A percentile compares a stretch with the other conserved stretches of the same genome.
Evolutionary conservation across 1,140 invertebrate genomes (phyloP).

Genomic region (Zaprionus kolodkinae): DNA sequence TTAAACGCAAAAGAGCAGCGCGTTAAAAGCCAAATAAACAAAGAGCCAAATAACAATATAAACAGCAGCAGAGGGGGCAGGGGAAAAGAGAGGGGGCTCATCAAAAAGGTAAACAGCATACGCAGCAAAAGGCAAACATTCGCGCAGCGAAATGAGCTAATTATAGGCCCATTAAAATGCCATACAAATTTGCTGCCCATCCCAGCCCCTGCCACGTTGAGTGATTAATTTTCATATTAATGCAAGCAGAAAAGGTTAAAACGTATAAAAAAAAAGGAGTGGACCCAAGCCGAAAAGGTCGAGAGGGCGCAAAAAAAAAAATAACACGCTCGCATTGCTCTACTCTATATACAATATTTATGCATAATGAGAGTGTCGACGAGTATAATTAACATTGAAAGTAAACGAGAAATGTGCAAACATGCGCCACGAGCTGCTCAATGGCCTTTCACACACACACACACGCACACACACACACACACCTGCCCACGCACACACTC

Average conservation of each 20-base stretch:
- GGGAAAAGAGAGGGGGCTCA: conserved; percentile 6
- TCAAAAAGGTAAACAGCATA: conserved; percentile 41
- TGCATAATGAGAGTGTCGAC: conserved; percentile 54
- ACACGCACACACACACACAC: conserved; percentile 22
- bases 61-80: background rate
- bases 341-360: conserved; percentile 69
- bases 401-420: conserved; percentile 72
- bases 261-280: conserved; percentile 17
- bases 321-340: conserved; percentile 31
- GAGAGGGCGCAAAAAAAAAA: conserved; percentile 50
- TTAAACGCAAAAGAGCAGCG: conserved; percentile 50
- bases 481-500: conserved; percentile 15
- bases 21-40: conserved; percentile 68
- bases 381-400: conserved; percentile 78
- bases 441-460: conserved; percentile 56
- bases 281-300: conserved; percentile 65
- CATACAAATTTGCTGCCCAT: conserved; percentile 58
- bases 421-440: conserved; percentile 46
- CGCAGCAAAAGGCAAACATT: conserved; percentile 47
- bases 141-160: conserved; percentile 65
- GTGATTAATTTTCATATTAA: conserved; percentile 82
- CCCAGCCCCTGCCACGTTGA: conserved; percentile 30
- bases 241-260: conserved; percentile 49
- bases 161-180: conserved; percentile 68
- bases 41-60: conserved; percentile 27